Conservation (phyloP, 1,140 invertebrate genomes). For the Nomia melanderi region DNA sequence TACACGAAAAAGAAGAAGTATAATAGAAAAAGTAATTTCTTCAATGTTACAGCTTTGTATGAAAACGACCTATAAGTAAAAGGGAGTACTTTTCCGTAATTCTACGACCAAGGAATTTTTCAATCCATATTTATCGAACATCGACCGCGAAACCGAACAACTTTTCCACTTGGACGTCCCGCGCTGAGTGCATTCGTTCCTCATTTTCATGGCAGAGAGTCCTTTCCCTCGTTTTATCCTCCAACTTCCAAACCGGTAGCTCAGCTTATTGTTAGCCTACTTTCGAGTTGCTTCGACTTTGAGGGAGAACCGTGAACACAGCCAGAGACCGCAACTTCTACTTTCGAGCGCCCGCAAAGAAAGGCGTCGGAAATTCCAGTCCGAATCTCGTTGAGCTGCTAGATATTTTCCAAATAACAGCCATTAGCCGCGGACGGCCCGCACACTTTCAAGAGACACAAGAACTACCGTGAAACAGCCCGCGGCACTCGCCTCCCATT, state of each 20-base stretch:
- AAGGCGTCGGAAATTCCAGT: not conserved
- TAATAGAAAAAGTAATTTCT: no score
- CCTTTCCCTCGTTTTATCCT: not conserved
- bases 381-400: not conserved
- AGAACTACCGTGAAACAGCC: conserved; percentile 40
- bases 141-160: conserved; percentile 9
- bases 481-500: conserved; percentile 14
- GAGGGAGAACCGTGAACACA: not conserved
- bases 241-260: conserved; percentile 6
- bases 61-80: no score
- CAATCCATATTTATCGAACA: not conserved
- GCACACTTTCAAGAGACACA: conserved; percentile 22
- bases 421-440: not conserved
- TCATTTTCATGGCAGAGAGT: not conserved
- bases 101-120: not conserved
- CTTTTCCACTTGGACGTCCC: not conserved
- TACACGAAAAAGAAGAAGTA: no score
- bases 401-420: conserved; percentile 21
- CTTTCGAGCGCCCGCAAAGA: not conserved
- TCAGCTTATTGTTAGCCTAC: conserved; percentile 20
- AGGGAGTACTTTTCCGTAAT: no score
- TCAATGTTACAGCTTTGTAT: no score
- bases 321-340: not conserved
- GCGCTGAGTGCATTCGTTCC: not conserved
- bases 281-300: conserved; percentile 2